Percentiles rank a stretch among this genome's conserved stretches.
These are phyloP conservation scores for Stratiolaelaps scimitus DNA, from an alignment of 1,140 invertebrate species.

Conservation along the genomic window DNA sequence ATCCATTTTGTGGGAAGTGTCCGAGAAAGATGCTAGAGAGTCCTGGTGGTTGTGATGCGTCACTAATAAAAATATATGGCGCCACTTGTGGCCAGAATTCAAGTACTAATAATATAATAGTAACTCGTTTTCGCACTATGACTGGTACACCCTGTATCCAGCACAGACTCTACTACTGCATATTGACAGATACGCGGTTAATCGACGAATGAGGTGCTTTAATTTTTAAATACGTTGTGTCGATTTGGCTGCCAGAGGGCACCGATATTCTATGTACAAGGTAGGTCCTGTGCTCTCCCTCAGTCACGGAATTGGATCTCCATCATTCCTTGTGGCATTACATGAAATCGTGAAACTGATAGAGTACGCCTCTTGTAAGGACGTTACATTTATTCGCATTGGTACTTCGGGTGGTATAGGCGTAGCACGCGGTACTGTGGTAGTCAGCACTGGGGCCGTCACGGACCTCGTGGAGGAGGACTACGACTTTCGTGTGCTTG, in stretches of 20 bases:
- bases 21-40: too few species aligned
- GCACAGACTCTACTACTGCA: too few species aligned
- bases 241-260: conserved; percentile 38
- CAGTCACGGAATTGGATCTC: conserved; percentile 86
- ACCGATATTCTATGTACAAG: conserved; percentile 94
- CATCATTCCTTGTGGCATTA: conserved; percentile 76
- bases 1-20: too few species aligned
- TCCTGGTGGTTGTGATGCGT: too few species aligned
- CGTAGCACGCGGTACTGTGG: neutral
- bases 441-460: neutral
- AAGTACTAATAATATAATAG: too few species aligned
- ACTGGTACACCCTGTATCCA: too few species aligned
- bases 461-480: neutral
- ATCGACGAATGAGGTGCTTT: too few species aligned
- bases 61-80: too few species aligned
- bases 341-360: conserved; percentile 87
- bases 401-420: conserved; percentile 85
- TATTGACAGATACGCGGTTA: too few species aligned
- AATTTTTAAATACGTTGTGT: too few species aligned
- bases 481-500: conserved; percentile 50
- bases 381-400: conserved; percentile 78
- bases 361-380: conserved; percentile 71
- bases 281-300: conserved; percentile 81
- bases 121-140: too few species aligned
- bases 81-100: too few species aligned